Percentiles rank a stretch among this genome's conserved stretches.
Evolutionary conservation across 2,113 vertebrate genomes (phyloP).

Genomic region (Talpa occidentalis): DNA sequence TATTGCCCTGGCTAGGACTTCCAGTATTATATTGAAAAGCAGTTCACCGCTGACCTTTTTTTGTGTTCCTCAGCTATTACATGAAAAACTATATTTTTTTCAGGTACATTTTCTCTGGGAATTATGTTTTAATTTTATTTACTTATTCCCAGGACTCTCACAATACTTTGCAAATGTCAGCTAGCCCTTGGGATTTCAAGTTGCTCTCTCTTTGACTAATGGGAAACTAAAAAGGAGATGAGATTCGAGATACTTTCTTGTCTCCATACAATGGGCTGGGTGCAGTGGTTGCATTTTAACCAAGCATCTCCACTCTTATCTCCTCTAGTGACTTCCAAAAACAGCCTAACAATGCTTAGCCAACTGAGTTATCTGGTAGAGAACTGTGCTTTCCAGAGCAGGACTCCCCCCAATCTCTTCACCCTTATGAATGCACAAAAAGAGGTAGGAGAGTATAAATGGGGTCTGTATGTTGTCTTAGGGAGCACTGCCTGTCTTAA

Average conservation of each 20-base stretch:
- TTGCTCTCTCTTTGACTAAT: not conserved
- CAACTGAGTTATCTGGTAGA: not conserved
- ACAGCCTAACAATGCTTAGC: not conserved
- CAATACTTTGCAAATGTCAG: not conserved
- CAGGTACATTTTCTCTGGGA: slow-evolving; percentile 15
- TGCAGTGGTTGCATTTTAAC: not conserved
- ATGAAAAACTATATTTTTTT: not conserved
- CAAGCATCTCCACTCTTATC: not conserved
- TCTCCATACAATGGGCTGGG: rapidly evolving
- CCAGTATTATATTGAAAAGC: no score
- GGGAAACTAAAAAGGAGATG: not conserved
- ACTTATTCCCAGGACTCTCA: not conserved
- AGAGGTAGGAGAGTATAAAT: not conserved
- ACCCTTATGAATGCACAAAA: not conserved
- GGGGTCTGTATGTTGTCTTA: not conserved
- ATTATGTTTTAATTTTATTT: slow-evolving; percentile 20
- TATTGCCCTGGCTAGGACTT: no score
- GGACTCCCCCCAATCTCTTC: not conserved
- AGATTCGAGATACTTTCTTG: not conserved
- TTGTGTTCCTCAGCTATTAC: not conserved
- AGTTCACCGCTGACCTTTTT: not conserved
- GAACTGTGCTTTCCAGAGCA: not conserved
- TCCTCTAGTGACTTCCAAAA: not conserved
- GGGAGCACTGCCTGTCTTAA: not conserved
- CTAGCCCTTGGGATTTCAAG: not conserved